phyloP scores from a whole-genome alignment of 2,888 invertebrate genomes.

The Gortyna flavago region DNA sequence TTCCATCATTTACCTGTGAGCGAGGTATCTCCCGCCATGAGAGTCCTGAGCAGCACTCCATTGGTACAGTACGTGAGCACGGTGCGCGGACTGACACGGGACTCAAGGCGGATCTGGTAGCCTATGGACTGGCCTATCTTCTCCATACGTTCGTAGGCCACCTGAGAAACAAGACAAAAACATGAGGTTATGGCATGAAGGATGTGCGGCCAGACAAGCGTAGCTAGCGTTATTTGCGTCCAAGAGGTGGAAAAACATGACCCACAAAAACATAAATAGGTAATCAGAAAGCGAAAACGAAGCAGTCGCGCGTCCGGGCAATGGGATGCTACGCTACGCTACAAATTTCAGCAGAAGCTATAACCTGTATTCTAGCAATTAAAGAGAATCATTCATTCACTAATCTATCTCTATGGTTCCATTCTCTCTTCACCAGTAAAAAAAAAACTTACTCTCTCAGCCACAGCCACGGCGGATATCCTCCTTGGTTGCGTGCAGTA shows the following conservation, averaged over 20 bases:
- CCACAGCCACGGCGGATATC: constrained; percentile 96
- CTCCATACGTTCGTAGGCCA: constrained; percentile 93
- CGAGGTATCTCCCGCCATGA: constrained; percentile 94
- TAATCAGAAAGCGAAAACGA: no score
- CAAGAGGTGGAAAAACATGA: no score
- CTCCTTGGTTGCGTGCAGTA: constrained; percentile 98
- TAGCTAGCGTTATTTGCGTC: not conserved
- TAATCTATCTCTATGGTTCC: not conserved
- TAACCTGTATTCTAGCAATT: no score
- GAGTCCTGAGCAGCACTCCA: constrained; percentile 95
- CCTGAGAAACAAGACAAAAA: constrained; percentile 69
- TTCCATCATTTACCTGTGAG: constrained; percentile 83
- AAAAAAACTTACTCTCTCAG: constrained; percentile 92
- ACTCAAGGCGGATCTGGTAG: constrained; percentile 97
- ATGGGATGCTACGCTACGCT: no score
- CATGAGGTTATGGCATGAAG: not conserved
- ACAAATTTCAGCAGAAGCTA: no score
- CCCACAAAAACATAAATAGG: no score
- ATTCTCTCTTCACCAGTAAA: not conserved
- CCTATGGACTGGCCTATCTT: constrained; percentile 93
- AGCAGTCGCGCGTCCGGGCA: no score
- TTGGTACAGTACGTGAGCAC: constrained; percentile 97
- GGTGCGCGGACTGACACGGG: constrained; percentile 94
- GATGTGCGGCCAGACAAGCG: not conserved
- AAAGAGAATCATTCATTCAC: not conserved